A percentile compares a stretch with the other conserved stretches of the same genome.
phyloP scores from a whole-genome alignment of 2,797 vertebrate genomes.

The Podarcis siculus region DNA sequence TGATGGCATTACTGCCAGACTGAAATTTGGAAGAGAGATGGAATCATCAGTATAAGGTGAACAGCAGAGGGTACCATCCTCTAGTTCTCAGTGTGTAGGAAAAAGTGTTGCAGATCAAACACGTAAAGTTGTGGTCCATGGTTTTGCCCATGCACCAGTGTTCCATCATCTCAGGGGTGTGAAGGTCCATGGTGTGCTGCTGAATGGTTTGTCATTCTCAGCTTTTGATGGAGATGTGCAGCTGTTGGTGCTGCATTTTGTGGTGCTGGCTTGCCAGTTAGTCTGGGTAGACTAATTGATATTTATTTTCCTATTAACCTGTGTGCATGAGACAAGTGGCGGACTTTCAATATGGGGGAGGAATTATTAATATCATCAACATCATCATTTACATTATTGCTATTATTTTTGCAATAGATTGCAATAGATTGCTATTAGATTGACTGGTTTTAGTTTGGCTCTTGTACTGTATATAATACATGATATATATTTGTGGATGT shows the following conservation, averaged over 20 bases:
- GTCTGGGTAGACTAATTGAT: background rate
- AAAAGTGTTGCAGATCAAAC: no score
- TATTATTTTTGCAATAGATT: background rate
- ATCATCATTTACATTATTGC: no score
- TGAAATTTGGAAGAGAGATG: no score
- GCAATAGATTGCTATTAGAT: background rate
- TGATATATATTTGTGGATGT: background rate
- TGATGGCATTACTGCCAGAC: background rate
- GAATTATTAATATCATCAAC: background rate
- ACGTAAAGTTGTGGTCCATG: no score
- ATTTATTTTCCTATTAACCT: background rate
- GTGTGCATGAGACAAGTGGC: background rate
- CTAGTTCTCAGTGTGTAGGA: no score
- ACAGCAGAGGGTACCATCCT: no score
- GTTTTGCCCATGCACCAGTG: no score
- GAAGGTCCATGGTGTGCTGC: background rate
- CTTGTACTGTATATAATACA: background rate
- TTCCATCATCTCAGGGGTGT: no score
- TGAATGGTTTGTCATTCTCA: background rate
- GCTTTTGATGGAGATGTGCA: background rate
- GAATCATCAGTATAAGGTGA: no score
- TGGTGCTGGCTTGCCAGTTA: background rate
- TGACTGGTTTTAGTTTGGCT: background rate
- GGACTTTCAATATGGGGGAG: background rate
- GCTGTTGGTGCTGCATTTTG: background rate